These are phyloP conservation scores for Anabacerthia variegaticeps DNA, from an alignment of 2,797 vertebrate genomes.

Conservation along the genomic window DNA sequence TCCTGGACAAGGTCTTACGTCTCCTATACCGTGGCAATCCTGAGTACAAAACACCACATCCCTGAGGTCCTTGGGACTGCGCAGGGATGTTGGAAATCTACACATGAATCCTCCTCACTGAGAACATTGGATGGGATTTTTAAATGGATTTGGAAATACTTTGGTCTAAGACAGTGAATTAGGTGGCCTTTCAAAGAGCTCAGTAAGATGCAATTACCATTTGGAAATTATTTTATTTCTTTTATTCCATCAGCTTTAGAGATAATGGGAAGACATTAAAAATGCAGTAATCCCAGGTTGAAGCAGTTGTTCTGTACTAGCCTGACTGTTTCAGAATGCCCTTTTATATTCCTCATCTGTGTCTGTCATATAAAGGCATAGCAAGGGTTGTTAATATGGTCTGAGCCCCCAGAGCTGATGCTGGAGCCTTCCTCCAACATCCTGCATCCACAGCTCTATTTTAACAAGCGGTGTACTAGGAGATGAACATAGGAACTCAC, in stretches of 20 bases:
- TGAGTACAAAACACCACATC: fast-evolving
- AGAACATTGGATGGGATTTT: neutral
- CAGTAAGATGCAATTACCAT: neutral
- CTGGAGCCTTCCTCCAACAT: neutral
- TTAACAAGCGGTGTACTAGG: neutral
- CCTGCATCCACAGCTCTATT: too few relatives aligned
- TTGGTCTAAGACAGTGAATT: neutral
- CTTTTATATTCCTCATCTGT: neutral
- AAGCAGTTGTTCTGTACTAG: neutral
- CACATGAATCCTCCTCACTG: fast-evolving
- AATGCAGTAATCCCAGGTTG: neutral
- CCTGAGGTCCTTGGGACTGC: neutral
- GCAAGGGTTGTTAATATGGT: too few relatives aligned
- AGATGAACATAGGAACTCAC: neutral
- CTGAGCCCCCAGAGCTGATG: neutral
- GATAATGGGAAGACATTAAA: neutral
- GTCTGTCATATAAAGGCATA: fast-evolving
- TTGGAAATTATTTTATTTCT: neutral
- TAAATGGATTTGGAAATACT: neutral
- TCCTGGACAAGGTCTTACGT: neutral
- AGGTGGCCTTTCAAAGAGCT: neutral
- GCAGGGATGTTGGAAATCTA: neutral
- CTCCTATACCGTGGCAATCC: neutral
- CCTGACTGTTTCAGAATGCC: neutral
- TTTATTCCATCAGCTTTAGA: neutral